phyloP scores from a whole-genome alignment of 2,113 vertebrate species.

The Ailurus styani region DNA sequence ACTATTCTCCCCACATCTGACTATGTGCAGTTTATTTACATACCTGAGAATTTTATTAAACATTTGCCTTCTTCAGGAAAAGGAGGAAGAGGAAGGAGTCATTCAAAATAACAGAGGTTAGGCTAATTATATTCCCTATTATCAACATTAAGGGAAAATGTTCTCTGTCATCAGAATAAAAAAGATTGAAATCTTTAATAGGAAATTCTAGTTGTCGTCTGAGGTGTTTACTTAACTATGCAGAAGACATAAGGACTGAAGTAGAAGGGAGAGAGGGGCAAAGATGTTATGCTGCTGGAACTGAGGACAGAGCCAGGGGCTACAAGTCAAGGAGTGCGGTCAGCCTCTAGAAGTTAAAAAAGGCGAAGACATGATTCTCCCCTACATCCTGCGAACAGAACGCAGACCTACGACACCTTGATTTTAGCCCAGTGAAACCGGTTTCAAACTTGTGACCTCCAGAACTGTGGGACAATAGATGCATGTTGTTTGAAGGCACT shows the following conservation, averaged over 20 bases:
- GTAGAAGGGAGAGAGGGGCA: background rate
- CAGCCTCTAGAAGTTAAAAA: background rate
- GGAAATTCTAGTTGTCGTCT: slow-evolving; percentile 19
- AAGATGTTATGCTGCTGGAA: background rate
- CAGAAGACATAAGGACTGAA: background rate
- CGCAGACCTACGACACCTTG: background rate
- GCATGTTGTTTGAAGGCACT: background rate
- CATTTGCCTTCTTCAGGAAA: background rate
- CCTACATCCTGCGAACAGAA: background rate
- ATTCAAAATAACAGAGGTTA: background rate
- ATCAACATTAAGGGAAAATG: background rate
- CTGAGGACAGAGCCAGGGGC: background rate
- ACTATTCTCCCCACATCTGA: background rate
- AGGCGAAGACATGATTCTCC: background rate
- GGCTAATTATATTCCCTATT: slow-evolving; percentile 6
- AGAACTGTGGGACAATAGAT: background rate
- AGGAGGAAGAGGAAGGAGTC: background rate
- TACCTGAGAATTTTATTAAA: slow-evolving; percentile 17
- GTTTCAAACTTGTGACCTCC: background rate
- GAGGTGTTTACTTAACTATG: background rate
- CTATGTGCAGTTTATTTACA: background rate
- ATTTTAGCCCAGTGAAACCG: background rate
- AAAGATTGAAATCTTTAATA: background rate
- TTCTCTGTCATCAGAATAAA: background rate
- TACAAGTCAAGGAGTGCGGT: background rate